Evolutionary conservation across 1,140 invertebrate genomes (phyloP), one percentile per base, ranked within the genome.

Genomic region (Phortica variegata): DNA sequence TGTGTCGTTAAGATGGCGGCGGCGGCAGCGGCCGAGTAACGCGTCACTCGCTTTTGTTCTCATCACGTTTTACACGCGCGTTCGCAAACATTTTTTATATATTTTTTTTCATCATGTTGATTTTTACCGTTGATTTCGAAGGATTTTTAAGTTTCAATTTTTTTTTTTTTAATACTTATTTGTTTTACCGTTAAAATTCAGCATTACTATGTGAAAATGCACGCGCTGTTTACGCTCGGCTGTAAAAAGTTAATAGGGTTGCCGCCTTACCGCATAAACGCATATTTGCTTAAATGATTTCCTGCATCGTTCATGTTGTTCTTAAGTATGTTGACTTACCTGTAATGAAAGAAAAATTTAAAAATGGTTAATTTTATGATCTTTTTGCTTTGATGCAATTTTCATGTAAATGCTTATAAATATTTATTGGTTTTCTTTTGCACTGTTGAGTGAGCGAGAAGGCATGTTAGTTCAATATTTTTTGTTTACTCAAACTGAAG

Each of bases 261-360:
- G 47, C 37, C 37, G n/a, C n/a, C n/a, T n/a, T 40, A 21, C 41
- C 50, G 46, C 40, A 46, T 39, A 46, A 13, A 34, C 10, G 18
- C 43, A 51, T 23, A 26, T 45, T 54, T 40, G 37, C 23, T 56
- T 47, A 37, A 18, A 36, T 47, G 49, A 49, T 62, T 26, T 26
- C n/a, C n/a, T n/a, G n/a, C n/a, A n/a, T n/a, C n/a, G n/a, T n/a
- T n/a, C n/a, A n/a, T n/a, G n/a, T n/a, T n/a, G n/a, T n/a, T n/a
- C n/a, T n/a, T n/a, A n/a, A n/a, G n/a, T n/a, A 45, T 66, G 48
- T 62, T 49, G 63, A 68, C 63, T 68, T 68, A 68, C 63, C 63
- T 68, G 65, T 16, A 68, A 66, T 6, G 50, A 46, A 63, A 34
- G 13, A 34, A 34, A 34, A 34, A 13, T 34, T 29, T 7, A 29